A percentile compares a stretch with the other conserved stretches of the same genome.
phyloP scores from a whole-genome alignment of 2,797 vertebrate species.

The Alca torda region DNA sequence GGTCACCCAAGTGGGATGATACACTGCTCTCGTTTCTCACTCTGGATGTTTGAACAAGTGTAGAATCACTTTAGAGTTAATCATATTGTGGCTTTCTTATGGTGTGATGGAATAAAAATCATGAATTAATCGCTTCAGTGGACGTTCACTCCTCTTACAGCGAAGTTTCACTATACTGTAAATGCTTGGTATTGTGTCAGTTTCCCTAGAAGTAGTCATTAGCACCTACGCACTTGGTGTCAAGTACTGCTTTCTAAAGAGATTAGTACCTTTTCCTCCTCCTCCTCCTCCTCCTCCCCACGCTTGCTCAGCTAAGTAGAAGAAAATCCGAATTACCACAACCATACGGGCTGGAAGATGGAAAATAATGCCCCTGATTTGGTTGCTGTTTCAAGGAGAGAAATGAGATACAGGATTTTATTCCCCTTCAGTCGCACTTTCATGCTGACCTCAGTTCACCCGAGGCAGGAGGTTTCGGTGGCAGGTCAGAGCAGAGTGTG shows the following conservation, averaged over 20 bases:
- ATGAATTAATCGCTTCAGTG: slow-evolving; percentile 44
- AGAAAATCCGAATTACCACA: slow-evolving; percentile 24
- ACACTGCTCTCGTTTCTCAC: not conserved
- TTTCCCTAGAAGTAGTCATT: slow-evolving; percentile 51
- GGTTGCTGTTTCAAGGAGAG: not conserved
- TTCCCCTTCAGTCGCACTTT: not conserved
- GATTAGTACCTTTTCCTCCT: slow-evolving; percentile 43
- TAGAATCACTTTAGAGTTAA: not conserved
- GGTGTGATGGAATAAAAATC: not conserved
- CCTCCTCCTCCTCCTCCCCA: slow-evolving; percentile 5
- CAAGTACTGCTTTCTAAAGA: slow-evolving; percentile 58
- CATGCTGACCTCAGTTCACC: not conserved
- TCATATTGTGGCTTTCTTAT: not conserved
- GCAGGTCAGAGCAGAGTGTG: not conserved
- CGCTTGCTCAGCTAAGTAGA: slow-evolving; percentile 18
- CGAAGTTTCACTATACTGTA: slow-evolving; percentile 3
- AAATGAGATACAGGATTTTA: not conserved
- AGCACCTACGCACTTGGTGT: slow-evolving; percentile 55
- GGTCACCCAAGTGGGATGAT: not conserved
- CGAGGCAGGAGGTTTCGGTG: not conserved
- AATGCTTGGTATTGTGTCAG: slow-evolving; percentile 29
- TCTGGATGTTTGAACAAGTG: not conserved
- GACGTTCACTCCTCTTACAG: not conserved
- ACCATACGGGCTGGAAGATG: not conserved
- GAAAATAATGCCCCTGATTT: not conserved